Evolutionary conservation across 2,113 vertebrate species (phyloP).

Genomic region (Anolis carolinensis): DNA sequence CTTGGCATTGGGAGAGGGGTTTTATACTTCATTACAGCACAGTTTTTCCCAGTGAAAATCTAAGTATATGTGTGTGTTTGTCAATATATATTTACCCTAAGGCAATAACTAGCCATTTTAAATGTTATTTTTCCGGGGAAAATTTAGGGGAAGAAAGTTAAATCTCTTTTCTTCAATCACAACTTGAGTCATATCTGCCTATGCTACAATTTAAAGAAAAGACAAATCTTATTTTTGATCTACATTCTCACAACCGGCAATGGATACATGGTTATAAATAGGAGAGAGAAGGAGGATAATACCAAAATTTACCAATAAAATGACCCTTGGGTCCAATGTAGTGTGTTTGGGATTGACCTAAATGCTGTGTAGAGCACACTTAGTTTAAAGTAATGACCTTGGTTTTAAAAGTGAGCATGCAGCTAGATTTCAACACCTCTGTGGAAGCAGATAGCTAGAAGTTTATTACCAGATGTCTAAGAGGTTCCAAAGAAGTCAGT

Average conservation of each 20-base stretch:
- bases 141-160: too few relatives aligned
- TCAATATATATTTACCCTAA: too few relatives aligned
- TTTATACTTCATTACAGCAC: too few relatives aligned
- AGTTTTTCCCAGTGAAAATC: too few relatives aligned
- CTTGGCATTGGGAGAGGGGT: background rate
- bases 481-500: slow-evolving; percentile 12
- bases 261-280: too few relatives aligned
- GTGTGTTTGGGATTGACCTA: background rate
- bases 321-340: background rate
- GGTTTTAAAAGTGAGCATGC: background rate
- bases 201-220: background rate
- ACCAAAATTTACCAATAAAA: background rate
- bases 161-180: too few relatives aligned
- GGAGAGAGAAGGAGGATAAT: too few relatives aligned
- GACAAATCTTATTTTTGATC: background rate
- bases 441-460: slow-evolving; percentile 1
- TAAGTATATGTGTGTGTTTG: too few relatives aligned
- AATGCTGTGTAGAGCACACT: background rate
- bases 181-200: background rate
- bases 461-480: slow-evolving; percentile 11
- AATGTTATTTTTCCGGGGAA: too few relatives aligned
- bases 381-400: slow-evolving; percentile 20
- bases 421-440: background rate
- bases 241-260: background rate
- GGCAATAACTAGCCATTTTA: too few relatives aligned